phyloP scores from a whole-genome alignment of 2,113 vertebrate species.

The Melanocharis versteri region DNA sequence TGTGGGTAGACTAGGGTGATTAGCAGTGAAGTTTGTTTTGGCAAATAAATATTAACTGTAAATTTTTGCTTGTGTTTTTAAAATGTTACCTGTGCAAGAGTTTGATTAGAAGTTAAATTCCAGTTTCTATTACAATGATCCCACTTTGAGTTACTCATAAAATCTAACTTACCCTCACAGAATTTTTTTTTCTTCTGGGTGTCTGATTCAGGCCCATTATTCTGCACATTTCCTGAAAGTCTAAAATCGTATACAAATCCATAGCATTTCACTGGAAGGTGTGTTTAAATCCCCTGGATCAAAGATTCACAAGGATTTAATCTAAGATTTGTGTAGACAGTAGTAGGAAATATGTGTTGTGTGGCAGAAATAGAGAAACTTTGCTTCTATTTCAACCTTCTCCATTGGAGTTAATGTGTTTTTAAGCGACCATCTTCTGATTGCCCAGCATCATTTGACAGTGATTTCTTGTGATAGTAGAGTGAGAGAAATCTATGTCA shows the following conservation, averaged over 20 bases:
- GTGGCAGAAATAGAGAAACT: neutral
- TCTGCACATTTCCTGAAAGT: neutral
- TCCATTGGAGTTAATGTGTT: neutral
- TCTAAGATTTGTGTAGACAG: neutral
- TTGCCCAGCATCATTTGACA: neutral
- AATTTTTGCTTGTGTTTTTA: neutral
- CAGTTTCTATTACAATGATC: neutral
- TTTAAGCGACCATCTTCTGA: neutral
- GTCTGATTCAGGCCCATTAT: neutral
- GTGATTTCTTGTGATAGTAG: neutral
- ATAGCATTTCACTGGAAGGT: neutral
- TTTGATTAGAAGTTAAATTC: neutral
- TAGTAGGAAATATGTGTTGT: neutral
- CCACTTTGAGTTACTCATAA: neutral
- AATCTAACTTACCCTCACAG: neutral
- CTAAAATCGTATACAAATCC: neutral
- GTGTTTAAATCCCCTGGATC: neutral
- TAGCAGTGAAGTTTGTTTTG: neutral
- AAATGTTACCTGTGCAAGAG: neutral
- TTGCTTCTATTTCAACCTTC: neutral
- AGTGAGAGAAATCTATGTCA: neutral
- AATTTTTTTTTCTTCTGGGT: neutral
- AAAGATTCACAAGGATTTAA: neutral
- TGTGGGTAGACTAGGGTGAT: neutral
- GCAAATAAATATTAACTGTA: neutral